Evolutionary conservation across 2,888 invertebrate genomes (phyloP), one percentile per base, ranked within the genome.

Genomic region (Eupithecia subfuscata): DNA sequence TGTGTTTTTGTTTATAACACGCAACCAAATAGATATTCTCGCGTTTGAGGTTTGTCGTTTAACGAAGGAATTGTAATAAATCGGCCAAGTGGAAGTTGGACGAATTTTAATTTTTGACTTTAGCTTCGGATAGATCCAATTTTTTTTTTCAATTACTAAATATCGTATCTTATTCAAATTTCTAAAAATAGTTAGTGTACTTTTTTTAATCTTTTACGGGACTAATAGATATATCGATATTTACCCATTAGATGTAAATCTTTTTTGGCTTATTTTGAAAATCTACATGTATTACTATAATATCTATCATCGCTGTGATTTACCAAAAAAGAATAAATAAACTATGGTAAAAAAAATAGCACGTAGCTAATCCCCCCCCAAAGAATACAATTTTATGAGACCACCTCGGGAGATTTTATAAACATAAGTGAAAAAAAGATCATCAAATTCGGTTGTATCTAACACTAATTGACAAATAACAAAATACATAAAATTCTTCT

Each of bases 1-100:
- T 82, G 80, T 83, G 78, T 80, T 81, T 56, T 84, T 78, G 80
- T 79, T 78, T 79, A 74, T 70, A 69, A 67, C 78, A 78, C 78
- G 75, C 73, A 69, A 75, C 52, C 78, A 78, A 77, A 56, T 78
- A 37, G 37, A 6, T 37, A 76, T 75, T 74, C 64, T 71, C 68
- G 8, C 52, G 65, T 56, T 56, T 56, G 56, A 4, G 56, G 11
- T 56, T 56, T 56, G 9, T 52, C 9, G n/a, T 18, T 48, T 48
- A 48, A n/a, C n/a, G n/a, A n/a, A n/a, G n/a, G n/a, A n/a, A n/a
- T n/a, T 18, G 48, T n/a, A 1, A n/a, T n/a, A n/a, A 9, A 52
- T n/a, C 52, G 8, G 2, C n/a, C 52, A 52, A 8, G 22, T 3
- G n/a, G 52, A n/a, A 56, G 52, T 56, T 22, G 56, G n/a, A 56